Evolutionary conservation across 2,797 vertebrate species (phyloP), one percentile per base, ranked within the genome.

Genomic region (Labeo calbasu): DNA sequence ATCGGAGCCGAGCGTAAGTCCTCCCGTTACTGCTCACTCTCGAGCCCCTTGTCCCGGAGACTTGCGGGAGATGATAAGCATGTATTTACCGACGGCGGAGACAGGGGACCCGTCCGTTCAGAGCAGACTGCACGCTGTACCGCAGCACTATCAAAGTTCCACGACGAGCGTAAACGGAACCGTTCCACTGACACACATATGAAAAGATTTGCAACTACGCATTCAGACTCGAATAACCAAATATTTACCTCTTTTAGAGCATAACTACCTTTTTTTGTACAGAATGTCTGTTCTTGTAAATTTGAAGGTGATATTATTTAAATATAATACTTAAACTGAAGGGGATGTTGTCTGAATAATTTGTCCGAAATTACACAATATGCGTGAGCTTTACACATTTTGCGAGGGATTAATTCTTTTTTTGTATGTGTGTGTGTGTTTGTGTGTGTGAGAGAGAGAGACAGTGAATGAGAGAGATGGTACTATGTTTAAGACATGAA

Each of bases 31-130:
- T 85, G 95, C 96, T 87, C 97, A 96, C 94, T 94, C 96, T 86
- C 96, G 98, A 90, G 96, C 96, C 88, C 97, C 98, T 25, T 99
- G 98, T 91, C 96, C 97, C 88, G 98, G 98, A 93, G 98, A 99
- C 95, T 96, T 99, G 94, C 95, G 98, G 87, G 98, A 99, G 93
- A 99, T 99, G 98, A 99, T 99, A 95, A 99, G 98, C 94, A 99
- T 99, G 96, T 96, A 96, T 93, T 95, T 96, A 94, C 98, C 98
- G 53, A 96, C 95, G 83, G 96, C 97, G 86, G 97, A 97, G 91
- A 95, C 96, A 51, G 96, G 95, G 57, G 97, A 97, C 91, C 96
- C 96, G 88, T 95, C 90, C 88, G 97, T 89, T 93, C 97, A 97
- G 90, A 97, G 96, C 94, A 96, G 98, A 93, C 97, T 99, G 83